Evolutionary conservation across 2,888 invertebrate species (phyloP).

Genomic region (Pantelozetes paolii): DNA sequence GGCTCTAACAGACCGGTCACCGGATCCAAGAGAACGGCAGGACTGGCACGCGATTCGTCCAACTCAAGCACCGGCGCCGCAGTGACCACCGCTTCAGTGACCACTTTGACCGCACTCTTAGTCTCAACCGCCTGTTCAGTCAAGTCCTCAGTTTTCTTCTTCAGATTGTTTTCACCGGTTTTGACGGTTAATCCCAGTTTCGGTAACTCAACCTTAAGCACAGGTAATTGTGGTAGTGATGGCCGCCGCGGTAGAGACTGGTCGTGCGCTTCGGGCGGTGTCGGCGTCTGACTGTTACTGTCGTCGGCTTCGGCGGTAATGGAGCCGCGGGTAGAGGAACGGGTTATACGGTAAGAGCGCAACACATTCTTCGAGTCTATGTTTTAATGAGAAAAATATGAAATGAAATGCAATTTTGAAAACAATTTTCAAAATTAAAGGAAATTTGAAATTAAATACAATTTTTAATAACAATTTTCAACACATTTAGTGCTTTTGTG

Average conservation of each 20-base stretch:
- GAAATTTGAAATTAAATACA: too few relatives aligned
- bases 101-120: background rate
- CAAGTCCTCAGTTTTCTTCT: background rate
- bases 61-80: background rate
- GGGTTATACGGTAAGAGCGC: slow-evolving; percentile 45
- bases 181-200: slow-evolving; percentile 39
- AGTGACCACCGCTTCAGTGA: background rate
- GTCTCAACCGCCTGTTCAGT: background rate
- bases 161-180: background rate
- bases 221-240: slow-evolving; percentile 30
- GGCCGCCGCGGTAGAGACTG: background rate
- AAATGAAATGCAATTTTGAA: too few relatives aligned
- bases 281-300: background rate
- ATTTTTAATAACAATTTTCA: too few relatives aligned
- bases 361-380: slow-evolving; percentile 39
- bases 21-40: slow-evolving; percentile 67
- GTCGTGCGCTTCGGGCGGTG: background rate
- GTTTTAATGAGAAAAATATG: background rate
- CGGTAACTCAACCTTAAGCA: slow-evolving; percentile 49
- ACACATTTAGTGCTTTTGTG: too few relatives aligned
- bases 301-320: slow-evolving; percentile 4
- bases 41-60: slow-evolving; percentile 48
- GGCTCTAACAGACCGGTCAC: slow-evolving; percentile 68
- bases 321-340: slow-evolving; percentile 41
- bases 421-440: too few relatives aligned